Percentiles rank a stretch among this genome's conserved stretches.
These are phyloP conservation scores for Gadus chalcogrammus DNA, from an alignment of 2,113 vertebrate genomes.

Conservation along the genomic window DNA sequence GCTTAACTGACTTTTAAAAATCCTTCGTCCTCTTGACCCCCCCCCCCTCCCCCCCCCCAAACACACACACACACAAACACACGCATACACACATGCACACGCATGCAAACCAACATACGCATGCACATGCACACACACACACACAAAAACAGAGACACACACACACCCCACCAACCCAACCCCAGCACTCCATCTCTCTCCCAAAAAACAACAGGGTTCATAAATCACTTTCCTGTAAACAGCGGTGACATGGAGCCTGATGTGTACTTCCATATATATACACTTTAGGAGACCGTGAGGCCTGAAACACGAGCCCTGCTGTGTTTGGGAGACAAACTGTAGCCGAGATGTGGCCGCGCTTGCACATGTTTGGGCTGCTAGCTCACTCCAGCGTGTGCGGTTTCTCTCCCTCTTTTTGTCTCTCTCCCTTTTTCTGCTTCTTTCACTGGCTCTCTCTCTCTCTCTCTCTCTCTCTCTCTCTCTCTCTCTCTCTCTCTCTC, in stretches of 20 bases:
- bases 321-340: slow-evolving; percentile 60
- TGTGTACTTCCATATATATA: slow-evolving; percentile 73
- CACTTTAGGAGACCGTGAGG: slow-evolving; percentile 64
- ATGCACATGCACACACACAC: too few species aligned
- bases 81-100: too few species aligned
- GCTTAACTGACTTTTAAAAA: slow-evolving; percentile 40
- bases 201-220: slow-evolving; percentile 57
- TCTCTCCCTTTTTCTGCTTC: too few species aligned
- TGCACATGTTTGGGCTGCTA: slow-evolving; percentile 46
- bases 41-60: too few species aligned
- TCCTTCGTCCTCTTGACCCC: slow-evolving; percentile 14
- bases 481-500: too few species aligned
- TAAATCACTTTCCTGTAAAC: slow-evolving; percentile 80
- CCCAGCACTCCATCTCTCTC: slow-evolving; percentile 42
- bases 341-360: slow-evolving; percentile 30
- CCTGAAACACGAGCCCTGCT: slow-evolving; percentile 66
- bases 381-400: slow-evolving; percentile 17
- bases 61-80: too few species aligned
- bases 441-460: too few species aligned
- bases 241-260: slow-evolving; percentile 74
- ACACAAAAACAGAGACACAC: slow-evolving; percentile 17
- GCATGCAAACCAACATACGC: too few species aligned
- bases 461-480: too few species aligned
- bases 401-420: slow-evolving; percentile 1
- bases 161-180: slow-evolving; percentile 29